These are phyloP conservation scores for Chloroceryle aenea DNA, from an alignment of 2,113 vertebrate genomes.

Conservation along the genomic window DNA sequence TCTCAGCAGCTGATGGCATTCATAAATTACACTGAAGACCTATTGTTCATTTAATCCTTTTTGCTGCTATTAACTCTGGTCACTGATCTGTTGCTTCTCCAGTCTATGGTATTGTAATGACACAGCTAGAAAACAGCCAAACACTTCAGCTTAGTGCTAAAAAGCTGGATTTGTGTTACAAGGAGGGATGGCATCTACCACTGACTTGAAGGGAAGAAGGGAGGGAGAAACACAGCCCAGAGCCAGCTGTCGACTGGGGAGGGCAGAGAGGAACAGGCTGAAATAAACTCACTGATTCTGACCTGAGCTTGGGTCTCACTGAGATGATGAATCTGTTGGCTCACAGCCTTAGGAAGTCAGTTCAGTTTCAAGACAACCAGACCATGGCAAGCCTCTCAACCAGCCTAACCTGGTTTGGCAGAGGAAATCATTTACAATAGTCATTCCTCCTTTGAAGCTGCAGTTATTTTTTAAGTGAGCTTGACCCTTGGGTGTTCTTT, in stretches of 20 bases:
- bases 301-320: not conserved
- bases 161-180: not conserved
- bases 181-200: not conserved
- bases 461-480: not conserved
- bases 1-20: conserved; percentile 51
- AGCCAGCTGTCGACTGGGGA: not conserved
- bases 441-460: not conserved
- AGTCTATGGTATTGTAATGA: conserved; percentile 16
- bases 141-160: not conserved
- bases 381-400: not conserved
- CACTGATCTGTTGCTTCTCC: conserved; percentile 44
- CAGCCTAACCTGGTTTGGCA: not conserved
- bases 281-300: not conserved
- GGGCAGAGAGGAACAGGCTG: not conserved
- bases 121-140: conserved; percentile 11
- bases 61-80: conserved; percentile 50
- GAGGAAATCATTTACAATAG: not conserved
- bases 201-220: not conserved
- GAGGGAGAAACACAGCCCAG: not conserved
- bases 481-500: not conserved
- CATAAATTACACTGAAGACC: conserved; percentile 34
- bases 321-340: not conserved
- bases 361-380: not conserved
- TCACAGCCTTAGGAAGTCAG: not conserved
- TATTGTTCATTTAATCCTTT: conserved; percentile 62